Evolutionary conservation across 2,797 vertebrate genomes (phyloP).

Genomic region (Lutjanus campechanus): DNA sequence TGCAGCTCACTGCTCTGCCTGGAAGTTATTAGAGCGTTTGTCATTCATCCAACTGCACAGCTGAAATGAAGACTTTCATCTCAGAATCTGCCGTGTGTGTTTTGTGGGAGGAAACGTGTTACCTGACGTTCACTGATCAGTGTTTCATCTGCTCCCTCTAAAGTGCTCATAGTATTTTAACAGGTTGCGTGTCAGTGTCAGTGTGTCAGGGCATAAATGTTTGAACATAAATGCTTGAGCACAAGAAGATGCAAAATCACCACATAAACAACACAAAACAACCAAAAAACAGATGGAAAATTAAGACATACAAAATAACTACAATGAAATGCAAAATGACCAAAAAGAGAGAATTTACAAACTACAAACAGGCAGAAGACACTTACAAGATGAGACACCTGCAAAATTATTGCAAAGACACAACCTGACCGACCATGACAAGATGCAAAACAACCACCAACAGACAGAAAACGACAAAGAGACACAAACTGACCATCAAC

Average conservation of each 20-base stretch:
- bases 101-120: not conserved
- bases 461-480: too few species aligned
- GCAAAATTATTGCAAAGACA: too few species aligned
- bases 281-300: too few species aligned
- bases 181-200: too few species aligned
- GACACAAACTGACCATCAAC: too few species aligned
- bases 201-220: not conserved
- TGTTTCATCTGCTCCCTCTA: not conserved
- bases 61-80: not conserved
- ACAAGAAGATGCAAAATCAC: not conserved
- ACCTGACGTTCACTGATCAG: not conserved
- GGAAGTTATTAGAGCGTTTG: not conserved
- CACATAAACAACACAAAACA: not conserved
- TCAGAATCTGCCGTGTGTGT: not conserved
- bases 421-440: too few species aligned
- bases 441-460: too few species aligned
- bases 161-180: too few species aligned
- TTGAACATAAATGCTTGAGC: too few species aligned
- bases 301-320: not conserved
- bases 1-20: constrained; percentile 8
- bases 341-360: too few species aligned
- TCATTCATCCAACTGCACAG: not conserved
- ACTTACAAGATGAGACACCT: too few species aligned
- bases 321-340: not conserved
- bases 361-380: too few species aligned